Conservation (phyloP, 2,113 vertebrate species). For the Lethenteron camtschaticum region DNA sequence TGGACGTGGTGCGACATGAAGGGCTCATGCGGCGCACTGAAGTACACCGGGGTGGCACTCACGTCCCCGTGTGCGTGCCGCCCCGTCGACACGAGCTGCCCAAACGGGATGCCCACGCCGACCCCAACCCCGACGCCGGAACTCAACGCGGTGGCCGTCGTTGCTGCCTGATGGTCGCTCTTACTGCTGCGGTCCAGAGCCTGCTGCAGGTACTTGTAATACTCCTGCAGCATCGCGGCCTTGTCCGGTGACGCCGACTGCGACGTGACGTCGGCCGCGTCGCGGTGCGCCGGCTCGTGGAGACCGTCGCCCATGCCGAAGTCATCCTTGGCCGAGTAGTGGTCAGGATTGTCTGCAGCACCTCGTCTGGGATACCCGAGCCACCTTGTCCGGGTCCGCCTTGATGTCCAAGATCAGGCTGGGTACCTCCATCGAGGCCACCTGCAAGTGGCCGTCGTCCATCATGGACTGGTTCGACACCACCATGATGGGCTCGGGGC, state of each 20-base stretch:
- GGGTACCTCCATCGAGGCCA: conserved; percentile 49
- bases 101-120: too few species aligned
- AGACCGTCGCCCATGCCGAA: conserved; percentile 62
- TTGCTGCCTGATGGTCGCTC: conserved; percentile 20
- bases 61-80: too few species aligned
- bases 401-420: conserved; percentile 56
- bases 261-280: conserved; percentile 40
- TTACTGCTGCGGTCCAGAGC: conserved; percentile 93
- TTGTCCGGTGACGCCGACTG: conserved; percentile 56
- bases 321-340: conserved; percentile 87
- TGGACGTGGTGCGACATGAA: too few species aligned
- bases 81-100: too few species aligned
- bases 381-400: conserved; percentile 79
- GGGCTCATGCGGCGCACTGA: too few species aligned
- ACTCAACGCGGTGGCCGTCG: too few species aligned
- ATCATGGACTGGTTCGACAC: conserved; percentile 56
- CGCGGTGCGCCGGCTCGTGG: conserved; percentile 49
- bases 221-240: conserved; percentile 72
- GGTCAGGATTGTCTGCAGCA: conserved; percentile 91
- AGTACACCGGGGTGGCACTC: too few species aligned
- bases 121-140: too few species aligned
- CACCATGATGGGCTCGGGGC: background rate
- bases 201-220: conserved; percentile 95
- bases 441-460: conserved; percentile 22
- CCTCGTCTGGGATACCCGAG: conserved; percentile 90